Base-by-base conservation (phyloP, 37 sponge, comb jelly and placozoan species). In the Eunapius fragilis region DNA sequence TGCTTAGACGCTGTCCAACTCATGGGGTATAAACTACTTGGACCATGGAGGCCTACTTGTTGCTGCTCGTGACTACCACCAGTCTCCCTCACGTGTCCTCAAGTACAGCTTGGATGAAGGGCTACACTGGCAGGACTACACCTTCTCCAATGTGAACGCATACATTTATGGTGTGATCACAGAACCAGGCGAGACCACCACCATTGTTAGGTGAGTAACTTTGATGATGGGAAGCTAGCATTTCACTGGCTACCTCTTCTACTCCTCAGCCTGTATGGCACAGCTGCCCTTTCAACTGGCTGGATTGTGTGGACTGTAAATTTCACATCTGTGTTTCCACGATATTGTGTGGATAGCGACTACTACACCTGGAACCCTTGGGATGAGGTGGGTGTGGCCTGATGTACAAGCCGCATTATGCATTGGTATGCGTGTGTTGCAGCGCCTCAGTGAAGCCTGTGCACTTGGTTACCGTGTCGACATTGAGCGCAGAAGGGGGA, bases 131-230 rank as follows among this genome's bases (percentile, higher is more conserved):
- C 27, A 31, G 45, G n/a, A 41, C 45, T 91, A 89, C 80, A 91
- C 69, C 32, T 97, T 93, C 72, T 75, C 87, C 32, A 27, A 67
- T 45, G 69, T 68, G 5, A 34, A 47, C 71, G 86, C 87, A 34
- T 58, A 73, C 2, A 76, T 96, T 0, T 97, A 72, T 79, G 99
- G 99, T 69, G 91, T 98, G 36, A 73, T 95, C 38, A 95, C 99
- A 25, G 99, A 98, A 68, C 99, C 99, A 36, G 99, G 99, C 10
- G 94, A 98, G 84, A 67, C 47, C n/a, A 94, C 99, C 25, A 93
- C 97, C 31, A 91, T 81, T n/a, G 86, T 94, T 38, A 92, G 85
- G 93, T 37, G 38, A 33, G n/a, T n/a, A n/a, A n/a, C n/a, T n/a
- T n/a, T n/a, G n/a, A n/a, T n/a, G n/a, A n/a, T n/a, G 71, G 47